A percentile compares a stretch with the other conserved stretches of the same genome.
Conservation (phyloP, 2,888 invertebrate species). For the Agrotis clavis region DNA sequence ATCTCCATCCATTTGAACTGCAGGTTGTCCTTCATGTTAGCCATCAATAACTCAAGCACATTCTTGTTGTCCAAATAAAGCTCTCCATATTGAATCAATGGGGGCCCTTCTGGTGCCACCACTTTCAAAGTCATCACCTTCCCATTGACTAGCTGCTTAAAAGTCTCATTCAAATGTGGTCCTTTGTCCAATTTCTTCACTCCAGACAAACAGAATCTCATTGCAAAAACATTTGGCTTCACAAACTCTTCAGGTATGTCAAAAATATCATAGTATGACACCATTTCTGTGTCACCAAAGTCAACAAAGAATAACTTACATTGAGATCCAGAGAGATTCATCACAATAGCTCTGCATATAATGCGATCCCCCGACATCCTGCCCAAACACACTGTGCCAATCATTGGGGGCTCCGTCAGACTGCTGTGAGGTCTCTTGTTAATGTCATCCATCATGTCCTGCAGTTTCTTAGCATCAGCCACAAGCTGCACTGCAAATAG, state of each 20-base stretch:
- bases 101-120: conserved; percentile 93
- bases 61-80: conserved; percentile 92
- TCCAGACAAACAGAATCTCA: conserved; percentile 94
- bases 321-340: conserved; percentile 93
- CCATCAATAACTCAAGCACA: conserved; percentile 91
- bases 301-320: conserved; percentile 96
- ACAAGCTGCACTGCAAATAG: conserved; percentile 94
- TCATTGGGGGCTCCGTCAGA: conserved; percentile 93
- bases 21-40: conserved; percentile 83
- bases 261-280: conserved; percentile 93
- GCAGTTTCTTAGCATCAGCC: conserved; percentile 91
- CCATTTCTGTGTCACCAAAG: conserved; percentile 94
- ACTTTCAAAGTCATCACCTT: conserved; percentile 93
- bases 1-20: conserved; percentile 84
- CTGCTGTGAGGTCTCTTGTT: conserved; percentile 92
- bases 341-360: conserved; percentile 94
- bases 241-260: conserved; percentile 94
- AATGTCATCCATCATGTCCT: conserved; percentile 94
- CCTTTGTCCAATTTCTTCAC: conserved; percentile 92
- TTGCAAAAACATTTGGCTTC: conserved; percentile 94
- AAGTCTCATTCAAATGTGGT: conserved; percentile 93
- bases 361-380: conserved; percentile 93
- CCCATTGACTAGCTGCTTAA: conserved; percentile 93
- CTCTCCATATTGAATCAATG: conserved; percentile 94
- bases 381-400: conserved; percentile 95